These are phyloP conservation scores for Sciurus vulgaris DNA, from an alignment of 2,797 vertebrate species.

Conservation along the genomic window DNA sequence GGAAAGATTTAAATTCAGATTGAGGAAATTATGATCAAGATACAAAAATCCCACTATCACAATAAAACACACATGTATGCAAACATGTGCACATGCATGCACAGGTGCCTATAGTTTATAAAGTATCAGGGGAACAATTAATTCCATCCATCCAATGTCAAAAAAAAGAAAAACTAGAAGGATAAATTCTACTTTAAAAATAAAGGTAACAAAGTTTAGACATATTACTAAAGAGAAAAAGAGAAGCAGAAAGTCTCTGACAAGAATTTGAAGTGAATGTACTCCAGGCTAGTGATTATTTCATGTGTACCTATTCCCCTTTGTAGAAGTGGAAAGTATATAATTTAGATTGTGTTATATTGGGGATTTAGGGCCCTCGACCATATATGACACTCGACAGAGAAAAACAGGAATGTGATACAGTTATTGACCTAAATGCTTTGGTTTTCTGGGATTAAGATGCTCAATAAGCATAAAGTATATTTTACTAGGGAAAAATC, in stretches of 20 bases:
- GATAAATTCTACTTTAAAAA: neutral
- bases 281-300: neutral
- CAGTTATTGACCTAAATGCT: constrained; percentile 2
- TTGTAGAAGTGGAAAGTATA: neutral
- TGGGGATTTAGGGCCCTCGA: neutral
- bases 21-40: neutral
- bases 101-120: neutral
- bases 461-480: neutral
- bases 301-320: neutral
- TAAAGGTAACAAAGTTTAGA: neutral
- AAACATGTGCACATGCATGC: fast-evolving
- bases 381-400: neutral
- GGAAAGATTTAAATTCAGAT: constrained; percentile 11
- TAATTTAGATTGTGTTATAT: neutral
- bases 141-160: neutral
- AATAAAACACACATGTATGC: neutral
- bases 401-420: neutral
- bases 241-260: neutral
- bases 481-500: constrained; percentile 21
- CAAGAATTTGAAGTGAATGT: neutral
- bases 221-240: neutral
- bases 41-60: constrained; percentile 15
- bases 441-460: constrained; percentile 18
- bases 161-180: neutral
- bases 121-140: neutral